Evolutionary conservation across 1,140 invertebrate species (phyloP).

Genomic region (Zaprionus gabonicus): DNA sequence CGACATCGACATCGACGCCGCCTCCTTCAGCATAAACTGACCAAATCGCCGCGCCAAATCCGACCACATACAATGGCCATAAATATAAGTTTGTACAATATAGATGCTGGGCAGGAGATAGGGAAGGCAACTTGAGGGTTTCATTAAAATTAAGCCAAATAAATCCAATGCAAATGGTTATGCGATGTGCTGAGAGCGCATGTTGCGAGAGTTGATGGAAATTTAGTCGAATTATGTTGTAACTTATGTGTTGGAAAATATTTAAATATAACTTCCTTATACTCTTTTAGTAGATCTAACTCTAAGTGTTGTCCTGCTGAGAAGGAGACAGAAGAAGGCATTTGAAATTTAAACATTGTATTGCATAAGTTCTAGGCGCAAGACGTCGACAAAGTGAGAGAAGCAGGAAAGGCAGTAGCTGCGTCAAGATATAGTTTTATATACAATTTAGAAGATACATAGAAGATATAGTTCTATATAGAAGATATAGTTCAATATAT

Average conservation of each 20-base stretch:
- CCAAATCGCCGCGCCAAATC: conserved; percentile 24
- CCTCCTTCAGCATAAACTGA: conserved; percentile 54
- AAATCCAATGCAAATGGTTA: conserved; percentile 14
- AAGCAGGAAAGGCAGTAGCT: no score
- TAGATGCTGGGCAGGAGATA: background rate
- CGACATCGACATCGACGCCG: conserved; percentile 27
- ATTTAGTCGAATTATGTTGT: background rate
- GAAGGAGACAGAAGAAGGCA: no score
- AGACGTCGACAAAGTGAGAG: no score
- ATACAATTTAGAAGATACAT: no score
- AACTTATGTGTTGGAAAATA: background rate
- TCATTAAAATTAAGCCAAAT: conserved; percentile 3
- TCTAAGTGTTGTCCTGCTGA: background rate
- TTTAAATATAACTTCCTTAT: no score
- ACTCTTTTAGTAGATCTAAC: background rate
- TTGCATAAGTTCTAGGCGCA: no score
- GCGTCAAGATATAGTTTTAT: no score
- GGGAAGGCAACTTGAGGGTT: background rate
- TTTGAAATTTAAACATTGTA: no score
- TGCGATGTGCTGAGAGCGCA: conserved; percentile 7
- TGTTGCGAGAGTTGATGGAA: background rate
- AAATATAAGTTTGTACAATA: background rate
- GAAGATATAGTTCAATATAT: no score
- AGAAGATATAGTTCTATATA: no score
- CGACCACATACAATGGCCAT: conserved; percentile 9